phyloP scores from a whole-genome alignment of 1,140 invertebrate genomes.

The Orius laevigatus region DNA sequence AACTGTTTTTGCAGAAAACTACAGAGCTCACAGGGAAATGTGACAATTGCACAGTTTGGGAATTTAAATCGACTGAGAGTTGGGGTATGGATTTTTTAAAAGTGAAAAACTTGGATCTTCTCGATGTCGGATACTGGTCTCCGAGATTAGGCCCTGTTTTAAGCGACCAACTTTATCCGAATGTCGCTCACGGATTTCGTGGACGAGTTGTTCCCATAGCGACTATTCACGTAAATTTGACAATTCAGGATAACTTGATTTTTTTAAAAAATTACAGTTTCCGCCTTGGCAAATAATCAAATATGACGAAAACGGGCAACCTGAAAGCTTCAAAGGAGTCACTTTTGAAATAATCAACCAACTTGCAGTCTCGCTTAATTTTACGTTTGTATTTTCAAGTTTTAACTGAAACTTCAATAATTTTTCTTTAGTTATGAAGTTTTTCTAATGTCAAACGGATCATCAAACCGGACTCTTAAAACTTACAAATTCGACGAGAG shows the following conservation, averaged over 20 bases:
- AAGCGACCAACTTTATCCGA: slow-evolving; percentile 57
- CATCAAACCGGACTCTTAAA: slow-evolving; percentile 20
- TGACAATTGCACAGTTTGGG: slow-evolving; percentile 47
- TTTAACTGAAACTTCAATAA: not conserved
- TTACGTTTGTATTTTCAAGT: slow-evolving; percentile 35
- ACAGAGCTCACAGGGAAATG: slow-evolving; percentile 33
- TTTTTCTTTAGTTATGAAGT: slow-evolving; percentile 28
- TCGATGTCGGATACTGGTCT: slow-evolving; percentile 55
- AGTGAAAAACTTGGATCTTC: slow-evolving; percentile 25
- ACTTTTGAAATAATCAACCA: slow-evolving; percentile 66
- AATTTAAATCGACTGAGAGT: slow-evolving; percentile 43
- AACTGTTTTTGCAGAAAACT: slow-evolving; percentile 27
- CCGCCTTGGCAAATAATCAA: slow-evolving; percentile 67
- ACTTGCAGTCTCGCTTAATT: slow-evolving; percentile 62
- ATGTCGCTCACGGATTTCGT: slow-evolving; percentile 58
- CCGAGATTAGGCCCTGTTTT: slow-evolving; percentile 45
- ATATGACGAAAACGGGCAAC: slow-evolving; percentile 34
- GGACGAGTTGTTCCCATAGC: slow-evolving; percentile 49
- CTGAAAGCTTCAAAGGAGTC: slow-evolving; percentile 43
- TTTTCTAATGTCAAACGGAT: slow-evolving; percentile 16
- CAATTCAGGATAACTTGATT: not conserved
- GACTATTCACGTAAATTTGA: slow-evolving; percentile 42
- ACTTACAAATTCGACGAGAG: slow-evolving; percentile 8
- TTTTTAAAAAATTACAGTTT: slow-evolving; percentile 36
- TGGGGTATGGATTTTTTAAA: slow-evolving; percentile 35